These are phyloP conservation scores for Columba guinea DNA, from an alignment of 2,797 vertebrate genomes.

Conservation along the genomic window DNA sequence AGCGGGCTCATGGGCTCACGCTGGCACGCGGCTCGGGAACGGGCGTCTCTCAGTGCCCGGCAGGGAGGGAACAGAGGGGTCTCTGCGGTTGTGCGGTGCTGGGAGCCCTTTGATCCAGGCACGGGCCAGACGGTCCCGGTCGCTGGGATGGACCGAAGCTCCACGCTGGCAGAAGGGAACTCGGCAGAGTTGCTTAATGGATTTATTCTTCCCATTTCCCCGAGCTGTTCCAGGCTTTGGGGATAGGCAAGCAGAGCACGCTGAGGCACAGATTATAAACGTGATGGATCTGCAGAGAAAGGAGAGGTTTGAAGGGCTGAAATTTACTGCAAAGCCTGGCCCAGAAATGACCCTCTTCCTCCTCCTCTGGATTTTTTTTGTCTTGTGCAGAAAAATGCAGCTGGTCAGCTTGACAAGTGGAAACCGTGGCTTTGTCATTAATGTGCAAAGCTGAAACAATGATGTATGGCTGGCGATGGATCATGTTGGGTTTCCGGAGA, in stretches of 20 bases:
- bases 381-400: conserved; percentile 57
- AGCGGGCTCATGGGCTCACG: background rate
- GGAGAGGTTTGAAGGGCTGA: background rate
- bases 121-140: background rate
- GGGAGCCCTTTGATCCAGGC: background rate
- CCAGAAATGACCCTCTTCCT: conserved; percentile 41
- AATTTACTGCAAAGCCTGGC: conserved; percentile 48
- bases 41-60: background rate
- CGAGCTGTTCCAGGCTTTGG: background rate
- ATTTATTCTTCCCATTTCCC: background rate
- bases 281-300: conserved; percentile 16
- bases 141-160: background rate
- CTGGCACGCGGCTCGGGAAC: background rate
- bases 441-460: conserved; percentile 67
- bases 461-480: conserved; percentile 78
- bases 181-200: background rate
- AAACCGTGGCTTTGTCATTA: conserved; percentile 69
- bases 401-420: conserved; percentile 74
- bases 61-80: background rate
- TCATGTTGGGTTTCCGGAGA: conserved; percentile 81
- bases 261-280: background rate
- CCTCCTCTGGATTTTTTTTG: background rate
- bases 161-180: background rate
- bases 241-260: background rate
- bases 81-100: accelerated